Base-by-base conservation (phyloP, 2,888 invertebrate species). In the Anaspis maculata region DNA sequence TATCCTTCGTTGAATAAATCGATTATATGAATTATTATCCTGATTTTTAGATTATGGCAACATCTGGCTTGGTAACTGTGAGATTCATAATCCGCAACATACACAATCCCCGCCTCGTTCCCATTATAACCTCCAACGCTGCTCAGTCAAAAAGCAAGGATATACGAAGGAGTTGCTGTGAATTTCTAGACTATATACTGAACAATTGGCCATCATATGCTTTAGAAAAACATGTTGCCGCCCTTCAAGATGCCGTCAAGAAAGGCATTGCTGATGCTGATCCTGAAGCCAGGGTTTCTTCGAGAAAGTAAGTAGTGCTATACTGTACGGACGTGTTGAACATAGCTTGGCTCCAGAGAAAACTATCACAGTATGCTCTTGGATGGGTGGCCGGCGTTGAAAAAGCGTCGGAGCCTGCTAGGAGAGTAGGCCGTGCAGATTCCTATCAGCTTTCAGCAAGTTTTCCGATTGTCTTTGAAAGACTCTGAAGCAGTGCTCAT, bases 201-300 rank as follows among this genome's bases (percentile, higher is more conserved):
- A 83, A 85, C 50, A 77, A 79, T 22, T 98, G 97, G 97, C 77
- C 85, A n/a, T 74, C 83, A 0, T 74, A 78, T 47, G 71, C 79
- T 0, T 66, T 97, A 33, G 95, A 95, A 61, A 81, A 79, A 54
- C 87, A 92, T 59, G 76, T 85, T 25, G 66, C 73, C 0, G 67
- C 76, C 1, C 64, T 98, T 2, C 78, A 85, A 43, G 95, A 95
- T 46, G 81, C 87, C 1, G 78, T 97, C 12, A 76, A 82, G 40
- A 79, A 80, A 45, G 94, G 94, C 0, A 83, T 96, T 41, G 77
- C 81, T 2, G 97, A 98, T 71, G 95, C 97, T 0, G 97, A 98
- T 66, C 77, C 84, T 15, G 86, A 86, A 30, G 92, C 95, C 0
- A 69, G 97, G 47, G 79, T 79, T 6, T 75, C 76, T 52, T 83